Conservation (phyloP, 2,113 vertebrate genomes). For the Sakesphorus luctuosus region DNA sequence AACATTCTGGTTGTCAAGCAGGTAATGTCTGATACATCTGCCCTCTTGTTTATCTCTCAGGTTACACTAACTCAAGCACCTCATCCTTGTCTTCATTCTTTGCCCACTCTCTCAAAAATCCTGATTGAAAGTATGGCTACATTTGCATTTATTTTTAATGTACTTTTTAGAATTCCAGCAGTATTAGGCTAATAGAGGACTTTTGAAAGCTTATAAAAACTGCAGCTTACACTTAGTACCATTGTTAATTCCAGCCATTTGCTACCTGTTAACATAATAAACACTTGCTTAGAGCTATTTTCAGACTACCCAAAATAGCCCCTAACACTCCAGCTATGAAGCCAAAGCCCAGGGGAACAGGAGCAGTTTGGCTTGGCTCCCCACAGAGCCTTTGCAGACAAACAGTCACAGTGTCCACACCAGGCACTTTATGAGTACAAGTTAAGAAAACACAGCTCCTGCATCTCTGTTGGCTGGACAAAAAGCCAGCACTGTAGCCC, state of each 20-base stretch:
- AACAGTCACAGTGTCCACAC: neutral
- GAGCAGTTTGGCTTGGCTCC: neutral
- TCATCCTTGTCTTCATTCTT: neutral
- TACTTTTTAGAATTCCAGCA: neutral
- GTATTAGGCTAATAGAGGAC: neutral
- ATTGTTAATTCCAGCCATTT: neutral
- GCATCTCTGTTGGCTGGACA: neutral
- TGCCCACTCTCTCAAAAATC: neutral
- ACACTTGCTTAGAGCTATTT: neutral
- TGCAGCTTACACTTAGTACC: neutral
- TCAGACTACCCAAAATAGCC: slow-evolving; percentile 30
- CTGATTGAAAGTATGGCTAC: neutral
- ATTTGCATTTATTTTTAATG: neutral
- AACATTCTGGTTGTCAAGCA: slow-evolving; percentile 41
- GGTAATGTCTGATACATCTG: slow-evolving; percentile 66
- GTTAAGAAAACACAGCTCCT: neutral
- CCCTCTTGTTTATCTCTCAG: slow-evolving; percentile 57
- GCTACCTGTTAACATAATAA: slow-evolving; percentile 11
- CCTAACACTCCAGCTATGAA: neutral
- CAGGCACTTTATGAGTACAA: neutral
- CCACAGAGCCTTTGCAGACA: neutral
- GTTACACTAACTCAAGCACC: neutral
- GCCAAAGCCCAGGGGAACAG: neutral
- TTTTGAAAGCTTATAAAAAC: neutral
- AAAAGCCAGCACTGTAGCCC: neutral